phyloP scores from a whole-genome alignment of 2,797 vertebrate genomes.

The Chelmon rostratus region DNA sequence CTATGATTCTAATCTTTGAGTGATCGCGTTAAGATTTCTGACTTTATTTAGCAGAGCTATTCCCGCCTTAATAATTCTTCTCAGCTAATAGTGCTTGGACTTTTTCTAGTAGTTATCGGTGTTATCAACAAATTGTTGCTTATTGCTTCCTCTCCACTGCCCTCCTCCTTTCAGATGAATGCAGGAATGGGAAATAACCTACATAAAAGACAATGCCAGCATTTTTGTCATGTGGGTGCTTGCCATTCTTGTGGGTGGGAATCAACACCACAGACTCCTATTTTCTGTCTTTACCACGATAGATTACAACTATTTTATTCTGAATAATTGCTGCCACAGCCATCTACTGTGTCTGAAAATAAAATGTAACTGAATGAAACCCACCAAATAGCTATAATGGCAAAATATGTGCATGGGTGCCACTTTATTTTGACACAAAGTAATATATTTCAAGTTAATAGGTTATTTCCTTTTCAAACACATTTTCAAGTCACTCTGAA shows the following conservation, averaged over 20 bases:
- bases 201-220: conserved; percentile 49
- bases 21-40: conserved; percentile 41
- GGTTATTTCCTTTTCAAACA: conserved; percentile 37
- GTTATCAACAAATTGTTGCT: conserved; percentile 48
- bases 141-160: conserved; percentile 23
- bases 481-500: conserved; percentile 35
- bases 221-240: conserved; percentile 60
- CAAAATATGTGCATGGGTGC: conserved; percentile 24
- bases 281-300: conserved; percentile 43
- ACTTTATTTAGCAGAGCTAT: conserved; percentile 52
- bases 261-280: conserved; percentile 55
- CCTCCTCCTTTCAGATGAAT: conserved; percentile 29
- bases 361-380: conserved; percentile 14
- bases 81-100: conserved; percentile 22
- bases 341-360: conserved; percentile 33
- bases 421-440: conserved; percentile 45
- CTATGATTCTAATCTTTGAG: conserved; percentile 53
- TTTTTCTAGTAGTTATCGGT: conserved; percentile 35
- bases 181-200: conserved; percentile 50
- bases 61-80: conserved; percentile 48
- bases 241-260: conserved; percentile 55
- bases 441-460: conserved; percentile 34
- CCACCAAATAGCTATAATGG: conserved; percentile 20
- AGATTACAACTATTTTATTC: conserved; percentile 33
- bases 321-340: conserved; percentile 24